phyloP scores from a whole-genome alignment of 1,140 invertebrate genomes.

The Delia radicum region DNA sequence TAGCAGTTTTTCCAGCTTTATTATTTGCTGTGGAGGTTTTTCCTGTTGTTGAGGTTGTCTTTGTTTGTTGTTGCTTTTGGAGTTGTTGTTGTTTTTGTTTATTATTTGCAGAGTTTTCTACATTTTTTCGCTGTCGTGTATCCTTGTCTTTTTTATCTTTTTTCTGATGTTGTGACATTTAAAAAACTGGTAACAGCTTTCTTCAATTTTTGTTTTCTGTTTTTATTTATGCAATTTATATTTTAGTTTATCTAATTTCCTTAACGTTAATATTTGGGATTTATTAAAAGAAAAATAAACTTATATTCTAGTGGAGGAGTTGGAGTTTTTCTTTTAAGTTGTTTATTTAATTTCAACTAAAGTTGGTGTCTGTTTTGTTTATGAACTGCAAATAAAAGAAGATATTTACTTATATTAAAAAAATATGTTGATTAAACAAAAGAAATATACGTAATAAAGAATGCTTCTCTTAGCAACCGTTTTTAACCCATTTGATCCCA shows the following conservation, averaged over 20 bases:
- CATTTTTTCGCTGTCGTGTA: conserved; percentile 12
- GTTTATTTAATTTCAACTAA: neutral
- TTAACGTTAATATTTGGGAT: no score
- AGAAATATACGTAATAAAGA: no score
- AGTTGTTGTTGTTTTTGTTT: neutral
- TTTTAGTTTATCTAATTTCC: no score
- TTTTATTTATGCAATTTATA: no score
- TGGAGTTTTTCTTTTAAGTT: neutral
- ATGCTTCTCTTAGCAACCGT: no score
- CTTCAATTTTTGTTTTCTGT: neutral
- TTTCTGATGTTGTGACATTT: conserved; percentile 52
- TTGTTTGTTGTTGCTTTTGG: conserved; percentile 8
- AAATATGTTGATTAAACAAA: no score
- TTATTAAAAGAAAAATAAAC: no score
- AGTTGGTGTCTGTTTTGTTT: neutral
- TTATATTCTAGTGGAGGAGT: neutral
- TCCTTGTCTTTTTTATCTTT: conserved; percentile 46
- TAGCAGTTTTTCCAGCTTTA: conserved; percentile 31
- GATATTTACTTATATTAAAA: no score
- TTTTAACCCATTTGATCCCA: no score
- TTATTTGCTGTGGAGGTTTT: conserved; percentile 34
- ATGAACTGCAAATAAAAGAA: neutral
- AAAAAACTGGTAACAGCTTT: conserved; percentile 30
- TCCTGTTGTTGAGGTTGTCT: conserved; percentile 28
- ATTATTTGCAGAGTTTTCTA: conserved; percentile 20